These are phyloP conservation scores for Chaenogobius annularis DNA, from an alignment of 2,113 vertebrate species.

Conservation along the genomic window DNA sequence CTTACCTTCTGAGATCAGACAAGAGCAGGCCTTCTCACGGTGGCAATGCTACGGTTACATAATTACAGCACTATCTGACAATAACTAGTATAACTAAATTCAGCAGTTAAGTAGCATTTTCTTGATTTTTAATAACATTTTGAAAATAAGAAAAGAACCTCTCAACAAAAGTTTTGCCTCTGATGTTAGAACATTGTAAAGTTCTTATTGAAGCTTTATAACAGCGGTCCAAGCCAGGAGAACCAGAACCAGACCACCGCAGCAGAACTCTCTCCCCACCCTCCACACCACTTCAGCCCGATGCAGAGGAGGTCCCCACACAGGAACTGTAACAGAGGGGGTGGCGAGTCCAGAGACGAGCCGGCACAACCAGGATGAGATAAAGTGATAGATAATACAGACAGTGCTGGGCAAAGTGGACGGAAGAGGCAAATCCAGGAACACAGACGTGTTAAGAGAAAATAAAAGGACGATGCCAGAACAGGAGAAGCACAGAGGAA, in stretches of 20 bases:
- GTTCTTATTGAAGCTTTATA: neutral
- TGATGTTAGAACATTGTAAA: neutral
- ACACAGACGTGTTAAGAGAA: neutral
- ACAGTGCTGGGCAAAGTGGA: neutral
- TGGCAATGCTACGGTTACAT: too few species aligned
- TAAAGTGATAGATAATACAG: conserved; percentile 25
- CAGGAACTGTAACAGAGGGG: conserved; percentile 9
- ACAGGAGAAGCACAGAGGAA: conserved; percentile 17
- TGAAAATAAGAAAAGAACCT: too few species aligned
- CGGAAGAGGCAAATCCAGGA: neutral
- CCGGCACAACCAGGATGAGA: conserved; percentile 19
- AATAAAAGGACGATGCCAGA: neutral
- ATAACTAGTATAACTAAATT: too few species aligned
- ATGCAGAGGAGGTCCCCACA: neutral
- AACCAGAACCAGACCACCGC: neutral
- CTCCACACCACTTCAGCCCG: neutral
- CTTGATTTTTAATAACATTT: too few species aligned
- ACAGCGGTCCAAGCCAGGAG: neutral
- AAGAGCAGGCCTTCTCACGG: too few species aligned
- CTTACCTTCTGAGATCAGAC: neutral
- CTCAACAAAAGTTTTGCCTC: too few species aligned
- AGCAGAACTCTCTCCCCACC: neutral
- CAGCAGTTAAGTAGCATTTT: neutral
- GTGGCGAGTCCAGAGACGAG: conserved; percentile 21
- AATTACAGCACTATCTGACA: too few species aligned